A percentile compares a stretch with the other conserved stretches of the same genome.
phyloP scores from a whole-genome alignment of 2,888 invertebrate genomes.

The Metellina segmentata region DNA sequence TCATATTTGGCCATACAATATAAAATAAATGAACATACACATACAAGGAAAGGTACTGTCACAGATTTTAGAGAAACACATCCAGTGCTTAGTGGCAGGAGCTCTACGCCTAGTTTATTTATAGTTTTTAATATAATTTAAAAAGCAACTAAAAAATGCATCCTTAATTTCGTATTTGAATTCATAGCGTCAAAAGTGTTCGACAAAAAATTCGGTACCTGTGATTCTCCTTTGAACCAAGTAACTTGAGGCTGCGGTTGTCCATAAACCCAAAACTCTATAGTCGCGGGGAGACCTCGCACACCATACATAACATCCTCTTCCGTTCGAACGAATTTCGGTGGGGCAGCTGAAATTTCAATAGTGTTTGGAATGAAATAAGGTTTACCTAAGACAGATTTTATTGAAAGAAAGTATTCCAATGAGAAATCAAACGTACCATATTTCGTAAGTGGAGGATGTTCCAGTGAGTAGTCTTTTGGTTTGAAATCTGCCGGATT shows the following conservation, averaged over 20 bases:
- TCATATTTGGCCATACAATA: too few species aligned
- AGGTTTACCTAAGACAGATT: too few species aligned
- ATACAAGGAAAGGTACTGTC: too few species aligned
- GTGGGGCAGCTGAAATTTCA: slow-evolving; percentile 80
- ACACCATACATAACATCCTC: slow-evolving; percentile 94
- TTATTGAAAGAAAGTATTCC: too few species aligned
- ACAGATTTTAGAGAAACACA: too few species aligned
- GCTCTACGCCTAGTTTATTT: too few species aligned
- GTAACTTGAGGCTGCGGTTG: slow-evolving; percentile 97
- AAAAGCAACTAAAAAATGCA: too few species aligned
- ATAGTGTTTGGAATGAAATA: too few species aligned
- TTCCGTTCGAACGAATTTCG: slow-evolving; percentile 91
- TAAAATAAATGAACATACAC: too few species aligned
- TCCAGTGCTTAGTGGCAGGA: too few species aligned
- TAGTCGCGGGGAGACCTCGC: slow-evolving; percentile 92
- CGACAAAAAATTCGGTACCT: slow-evolving; percentile 20
- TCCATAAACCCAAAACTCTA: slow-evolving; percentile 98
- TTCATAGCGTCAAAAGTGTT: background rate
- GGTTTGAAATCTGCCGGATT: slow-evolving; percentile 74
- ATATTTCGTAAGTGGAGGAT: slow-evolving; percentile 74
- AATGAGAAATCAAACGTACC: slow-evolving; percentile 46
- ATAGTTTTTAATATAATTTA: too few species aligned
- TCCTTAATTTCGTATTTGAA: background rate
- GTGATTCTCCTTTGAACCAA: slow-evolving; percentile 84
- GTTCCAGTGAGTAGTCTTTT: slow-evolving; percentile 77